phyloP scores from a whole-genome alignment of 2,888 invertebrate genomes.

The Hypercompe scribonia region DNA sequence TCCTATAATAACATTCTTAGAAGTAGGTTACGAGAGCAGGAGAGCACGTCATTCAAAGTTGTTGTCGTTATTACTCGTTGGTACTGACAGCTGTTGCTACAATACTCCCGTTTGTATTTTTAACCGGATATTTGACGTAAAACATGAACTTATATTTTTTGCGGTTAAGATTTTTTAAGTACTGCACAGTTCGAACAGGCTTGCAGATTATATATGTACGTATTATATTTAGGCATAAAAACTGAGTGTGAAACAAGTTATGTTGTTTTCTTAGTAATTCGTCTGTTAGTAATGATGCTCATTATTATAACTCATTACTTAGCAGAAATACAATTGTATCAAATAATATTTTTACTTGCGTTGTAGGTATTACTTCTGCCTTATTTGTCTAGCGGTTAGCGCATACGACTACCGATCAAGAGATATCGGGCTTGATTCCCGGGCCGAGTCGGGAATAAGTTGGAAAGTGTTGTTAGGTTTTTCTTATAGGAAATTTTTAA shows the following conservation, averaged over 20 bases:
- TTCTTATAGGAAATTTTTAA: too few relatives aligned
- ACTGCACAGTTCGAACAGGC: not conserved
- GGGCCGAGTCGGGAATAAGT: too few relatives aligned
- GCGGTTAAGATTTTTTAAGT: not conserved
- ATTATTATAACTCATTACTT: too few relatives aligned
- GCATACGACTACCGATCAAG: too few relatives aligned
- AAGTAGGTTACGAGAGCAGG: not conserved
- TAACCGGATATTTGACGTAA: not conserved
- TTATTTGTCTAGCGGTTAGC: too few relatives aligned
- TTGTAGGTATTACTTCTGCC: too few relatives aligned
- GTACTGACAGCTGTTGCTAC: conserved; percentile 1
- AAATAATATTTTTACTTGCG: too few relatives aligned
- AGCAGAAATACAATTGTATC: too few relatives aligned
- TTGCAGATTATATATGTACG: not conserved
- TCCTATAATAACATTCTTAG: not conserved
- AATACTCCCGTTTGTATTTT: not conserved
- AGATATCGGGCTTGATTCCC: too few relatives aligned
- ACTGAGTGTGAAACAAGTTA: not conserved
- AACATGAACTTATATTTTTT: not conserved
- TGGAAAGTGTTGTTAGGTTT: too few relatives aligned
- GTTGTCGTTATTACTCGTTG: not conserved
- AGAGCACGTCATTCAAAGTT: not conserved
- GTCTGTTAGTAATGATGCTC: not conserved
- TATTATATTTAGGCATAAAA: not conserved
- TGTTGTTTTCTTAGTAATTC: not conserved